Evolutionary conservation across 2,113 vertebrate genomes (phyloP), one percentile per base, ranked within the genome.

Genomic region (Mellivora capensis): DNA sequence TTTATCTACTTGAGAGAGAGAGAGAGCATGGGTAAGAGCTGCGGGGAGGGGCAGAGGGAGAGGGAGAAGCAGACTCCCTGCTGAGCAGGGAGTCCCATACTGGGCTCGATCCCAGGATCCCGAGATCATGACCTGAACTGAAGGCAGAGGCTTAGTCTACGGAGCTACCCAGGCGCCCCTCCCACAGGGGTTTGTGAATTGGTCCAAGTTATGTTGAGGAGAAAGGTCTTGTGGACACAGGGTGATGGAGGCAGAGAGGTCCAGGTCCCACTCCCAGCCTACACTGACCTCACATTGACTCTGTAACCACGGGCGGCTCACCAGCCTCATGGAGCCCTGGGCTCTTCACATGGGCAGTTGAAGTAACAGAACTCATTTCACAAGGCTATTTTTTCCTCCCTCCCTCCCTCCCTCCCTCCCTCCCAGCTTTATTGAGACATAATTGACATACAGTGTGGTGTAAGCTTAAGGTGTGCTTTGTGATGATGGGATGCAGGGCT

Each of bases 301-400:
- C 44, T 69, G 81, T 2, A 20, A 13, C 17, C 47, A 12, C 0
- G 1, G 27, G 47, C 6, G 0, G 6, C 57, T 91, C 64, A 31
- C 9, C 39, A 37, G 6, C 39, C 21, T 49, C 31, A 42, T 6
- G 72, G 64, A 14, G 52, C 49, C 81, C 59, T 1, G 9, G 25
- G 20, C 47, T 81, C 18, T 23, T 67, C 25, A 6, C 20, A 1
- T 5, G 44, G 9, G 10, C 20, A 25, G 4, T 21, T n/a, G 52
- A 91, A 82, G 31, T 42, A 34, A 59, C 0, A 29, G 61, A 42
- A 31, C 25, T 61, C 52, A 61, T 42, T 42, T 42, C 62, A 25
- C 1, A 10, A 7, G 67, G 25, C 6, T 76, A n/a, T 94, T 76
- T 71, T 42, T 29, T 3, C 47, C n/a, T n/a, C 13, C 21, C 62